phyloP scores from a whole-genome alignment of 2,113 vertebrate genomes.

The Pandion haliaetus region DNA sequence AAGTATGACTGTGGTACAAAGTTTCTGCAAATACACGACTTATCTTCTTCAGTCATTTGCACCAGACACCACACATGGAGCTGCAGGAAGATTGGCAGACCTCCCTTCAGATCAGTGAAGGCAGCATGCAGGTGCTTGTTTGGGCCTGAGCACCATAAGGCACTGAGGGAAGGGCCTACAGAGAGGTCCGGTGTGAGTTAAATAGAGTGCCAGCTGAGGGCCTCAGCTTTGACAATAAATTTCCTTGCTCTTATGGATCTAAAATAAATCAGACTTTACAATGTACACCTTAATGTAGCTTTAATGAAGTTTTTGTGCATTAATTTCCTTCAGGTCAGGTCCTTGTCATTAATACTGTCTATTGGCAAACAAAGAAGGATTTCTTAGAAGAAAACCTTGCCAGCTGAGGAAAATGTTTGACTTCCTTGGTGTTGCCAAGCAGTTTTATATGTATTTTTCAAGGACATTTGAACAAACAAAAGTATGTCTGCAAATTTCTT shows the following conservation, averaged over 20 bases:
- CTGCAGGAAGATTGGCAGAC: not conserved
- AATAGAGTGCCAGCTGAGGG: not conserved
- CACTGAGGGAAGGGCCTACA: not conserved
- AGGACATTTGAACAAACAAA: slow-evolving; percentile 67
- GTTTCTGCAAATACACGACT: not conserved
- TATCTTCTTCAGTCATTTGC: not conserved
- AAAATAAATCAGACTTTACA: slow-evolving; percentile 62
- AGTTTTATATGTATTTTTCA: slow-evolving; percentile 69
- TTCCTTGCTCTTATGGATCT: slow-evolving; percentile 53
- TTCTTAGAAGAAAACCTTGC: slow-evolving; percentile 49
- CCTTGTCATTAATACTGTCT: slow-evolving; percentile 61
- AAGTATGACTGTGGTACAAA: not conserved
- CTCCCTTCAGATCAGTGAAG: not conserved
- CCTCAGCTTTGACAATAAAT: slow-evolving; percentile 44
- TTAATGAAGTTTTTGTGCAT: slow-evolving; percentile 66
- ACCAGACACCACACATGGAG: not conserved
- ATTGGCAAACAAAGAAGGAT: slow-evolving; percentile 56
- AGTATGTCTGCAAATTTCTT: slow-evolving; percentile 54
- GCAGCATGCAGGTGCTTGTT: not conserved
- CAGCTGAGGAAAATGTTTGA: slow-evolving; percentile 60
- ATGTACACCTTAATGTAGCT: slow-evolving; percentile 62
- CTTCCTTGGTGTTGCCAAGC: slow-evolving; percentile 25
- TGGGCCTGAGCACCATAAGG: not conserved
- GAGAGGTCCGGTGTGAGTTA: not conserved
- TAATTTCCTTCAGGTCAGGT: slow-evolving; percentile 61